These are phyloP conservation scores for Drosophila ambigua DNA, from an alignment of 1,140 invertebrate species.

Conservation along the genomic window DNA sequence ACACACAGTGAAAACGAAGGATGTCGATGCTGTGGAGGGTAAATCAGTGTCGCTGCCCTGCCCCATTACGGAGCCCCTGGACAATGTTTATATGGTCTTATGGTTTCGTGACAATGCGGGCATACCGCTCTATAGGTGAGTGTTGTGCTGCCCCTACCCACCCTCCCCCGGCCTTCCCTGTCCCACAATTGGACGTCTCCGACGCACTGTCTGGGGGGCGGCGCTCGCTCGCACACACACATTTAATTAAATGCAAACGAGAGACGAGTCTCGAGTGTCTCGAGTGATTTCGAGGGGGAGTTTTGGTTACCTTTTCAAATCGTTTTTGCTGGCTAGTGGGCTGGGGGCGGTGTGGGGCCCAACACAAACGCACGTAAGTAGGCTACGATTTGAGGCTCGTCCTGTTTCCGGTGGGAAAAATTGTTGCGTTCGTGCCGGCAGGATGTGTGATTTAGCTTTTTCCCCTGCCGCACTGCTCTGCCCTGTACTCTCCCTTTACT, in stretches of 20 bases:
- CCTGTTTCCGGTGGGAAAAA: slow-evolving; percentile 11
- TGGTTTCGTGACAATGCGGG: slow-evolving; percentile 95
- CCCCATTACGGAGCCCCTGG: slow-evolving; percentile 91
- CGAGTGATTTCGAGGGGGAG: slow-evolving; percentile 52
- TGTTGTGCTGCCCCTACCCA: neutral
- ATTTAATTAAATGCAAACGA: slow-evolving; percentile 82
- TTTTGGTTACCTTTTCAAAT: slow-evolving; percentile 63
- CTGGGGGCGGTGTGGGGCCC: neutral
- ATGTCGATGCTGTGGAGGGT: slow-evolving; percentile 92
- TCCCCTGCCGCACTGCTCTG: neutral
- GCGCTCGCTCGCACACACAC: slow-evolving; percentile 33
- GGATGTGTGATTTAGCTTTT: slow-evolving; percentile 51
- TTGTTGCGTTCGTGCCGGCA: slow-evolving; percentile 18
- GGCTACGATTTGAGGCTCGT: slow-evolving; percentile 36
- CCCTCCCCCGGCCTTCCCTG: neutral
- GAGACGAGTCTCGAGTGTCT: slow-evolving; percentile 5
- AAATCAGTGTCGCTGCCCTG: slow-evolving; percentile 92
- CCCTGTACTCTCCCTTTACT: neutral
- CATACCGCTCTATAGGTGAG: slow-evolving; percentile 94
- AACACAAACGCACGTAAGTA: slow-evolving; percentile 41
- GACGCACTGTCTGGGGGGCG: slow-evolving; percentile 38
- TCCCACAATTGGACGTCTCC: slow-evolving; percentile 23
- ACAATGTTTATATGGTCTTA: slow-evolving; percentile 94
- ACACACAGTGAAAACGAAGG: slow-evolving; percentile 85
- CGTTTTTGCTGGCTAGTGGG: slow-evolving; percentile 11